Evolutionary conservation across 2,797 vertebrate genomes (phyloP).

Genomic region (Hydrolagus colliei): DNA sequence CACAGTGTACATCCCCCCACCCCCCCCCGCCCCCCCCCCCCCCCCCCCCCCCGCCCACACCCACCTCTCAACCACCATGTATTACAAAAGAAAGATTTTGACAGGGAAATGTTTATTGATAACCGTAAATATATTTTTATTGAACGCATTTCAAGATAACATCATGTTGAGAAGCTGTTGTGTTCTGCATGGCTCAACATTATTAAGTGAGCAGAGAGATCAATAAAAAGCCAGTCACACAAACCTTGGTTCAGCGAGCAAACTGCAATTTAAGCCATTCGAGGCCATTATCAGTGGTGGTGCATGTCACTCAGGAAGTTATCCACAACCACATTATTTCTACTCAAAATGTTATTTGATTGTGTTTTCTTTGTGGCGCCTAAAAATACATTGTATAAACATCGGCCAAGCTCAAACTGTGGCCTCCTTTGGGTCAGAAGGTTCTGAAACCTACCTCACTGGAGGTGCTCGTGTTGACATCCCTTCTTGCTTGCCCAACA

Average conservation of each 20-base stretch:
- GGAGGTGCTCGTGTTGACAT: too few species aligned
- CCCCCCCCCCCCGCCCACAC: too few species aligned
- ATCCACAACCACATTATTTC: not conserved
- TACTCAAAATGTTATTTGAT: slow-evolving; percentile 3
- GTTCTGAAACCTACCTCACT: too few species aligned
- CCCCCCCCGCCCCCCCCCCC: not conserved
- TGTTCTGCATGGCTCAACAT: not conserved
- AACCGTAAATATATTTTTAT: not conserved
- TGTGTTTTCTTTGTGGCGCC: not conserved
- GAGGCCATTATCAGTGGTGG: not conserved
- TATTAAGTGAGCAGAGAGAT: slow-evolving; percentile 10
- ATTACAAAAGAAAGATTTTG: slow-evolving; percentile 4
- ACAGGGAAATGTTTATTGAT: slow-evolving; percentile 1
- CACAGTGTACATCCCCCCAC: not conserved
- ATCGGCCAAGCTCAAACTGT: too few species aligned
- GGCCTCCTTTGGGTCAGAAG: too few species aligned
- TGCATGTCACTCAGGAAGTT: not conserved
- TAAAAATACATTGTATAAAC: slow-evolving; percentile 10
- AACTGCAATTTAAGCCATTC: slow-evolving; percentile 12
- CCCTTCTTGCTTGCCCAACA: too few species aligned
- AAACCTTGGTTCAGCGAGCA: slow-evolving; percentile 17
- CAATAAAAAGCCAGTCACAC: slow-evolving; percentile 6
- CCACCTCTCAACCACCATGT: not conserved
- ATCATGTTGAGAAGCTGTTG: slow-evolving; percentile 5
- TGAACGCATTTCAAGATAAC: slow-evolving; percentile 15